Conservation (phyloP, 2,113 vertebrate genomes). For the Rhombomys opimus region DNA sequence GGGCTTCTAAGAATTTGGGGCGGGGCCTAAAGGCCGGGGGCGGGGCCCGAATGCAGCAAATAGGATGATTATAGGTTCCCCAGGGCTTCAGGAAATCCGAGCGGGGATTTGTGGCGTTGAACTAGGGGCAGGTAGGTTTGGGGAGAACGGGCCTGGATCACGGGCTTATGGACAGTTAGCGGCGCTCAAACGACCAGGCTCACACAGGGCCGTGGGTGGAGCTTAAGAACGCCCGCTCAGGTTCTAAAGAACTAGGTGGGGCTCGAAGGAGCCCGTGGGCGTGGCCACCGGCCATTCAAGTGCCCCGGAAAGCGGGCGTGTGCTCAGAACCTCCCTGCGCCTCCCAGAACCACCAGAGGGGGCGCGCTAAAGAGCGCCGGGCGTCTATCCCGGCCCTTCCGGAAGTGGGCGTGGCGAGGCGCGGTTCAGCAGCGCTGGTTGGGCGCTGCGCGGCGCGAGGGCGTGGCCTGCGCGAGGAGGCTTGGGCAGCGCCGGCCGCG, state of each 20-base stretch:
- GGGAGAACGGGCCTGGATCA: not conserved
- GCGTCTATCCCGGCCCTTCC: conserved; percentile 8
- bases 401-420: conserved; percentile 64
- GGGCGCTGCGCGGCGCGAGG: conserved; percentile 62
- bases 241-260: conserved; percentile 34
- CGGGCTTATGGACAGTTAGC: not conserved
- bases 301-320: not conserved
- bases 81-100: conserved; percentile 22
- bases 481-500: conserved; percentile 38
- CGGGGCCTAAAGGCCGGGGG: not conserved
- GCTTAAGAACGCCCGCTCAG: not conserved
- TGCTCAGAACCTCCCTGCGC: not conserved
- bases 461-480: conserved; percentile 55
- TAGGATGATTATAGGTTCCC: not conserved
- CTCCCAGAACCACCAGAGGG: not conserved
- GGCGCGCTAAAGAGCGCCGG: conserved; percentile 47
- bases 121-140: not conserved
- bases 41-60: not conserved
- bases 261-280: not conserved
- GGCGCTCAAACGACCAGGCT: not conserved
- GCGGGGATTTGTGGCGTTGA: not conserved
- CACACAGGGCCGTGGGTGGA: not conserved
- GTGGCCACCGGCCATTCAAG: conserved; percentile 4
- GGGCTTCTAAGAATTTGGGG: conserved; percentile 3
- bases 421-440: not conserved